A percentile compares a stretch with the other conserved stretches of the same genome.
phyloP scores from a whole-genome alignment of 2,888 invertebrate species.

The Hartigia nigra region DNA sequence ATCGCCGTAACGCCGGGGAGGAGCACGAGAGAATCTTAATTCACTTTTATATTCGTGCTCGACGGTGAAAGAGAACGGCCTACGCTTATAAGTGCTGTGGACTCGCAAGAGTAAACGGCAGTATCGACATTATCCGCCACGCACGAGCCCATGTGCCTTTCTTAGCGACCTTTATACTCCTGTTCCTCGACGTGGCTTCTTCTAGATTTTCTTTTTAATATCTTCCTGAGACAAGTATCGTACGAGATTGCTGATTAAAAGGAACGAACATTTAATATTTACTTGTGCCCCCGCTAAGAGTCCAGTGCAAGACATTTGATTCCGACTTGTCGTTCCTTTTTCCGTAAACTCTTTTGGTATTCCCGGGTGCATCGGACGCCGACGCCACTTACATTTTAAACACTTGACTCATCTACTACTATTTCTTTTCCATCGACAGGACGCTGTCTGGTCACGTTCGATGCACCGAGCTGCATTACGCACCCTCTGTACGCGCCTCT shows the following conservation, averaged over 20 bases:
- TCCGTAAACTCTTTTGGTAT: constrained; percentile 43
- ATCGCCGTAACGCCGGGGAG: constrained; percentile 2
- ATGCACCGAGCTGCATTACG: constrained; percentile 49
- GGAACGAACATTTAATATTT: neutral
- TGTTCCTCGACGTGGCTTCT: too few relatives aligned
- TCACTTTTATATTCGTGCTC: constrained; percentile 34
- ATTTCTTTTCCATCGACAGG: constrained; percentile 48
- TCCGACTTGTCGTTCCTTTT: neutral
- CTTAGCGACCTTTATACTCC: neutral
- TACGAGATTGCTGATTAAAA: neutral
- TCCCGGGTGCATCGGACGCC: constrained; percentile 36
- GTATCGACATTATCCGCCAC: neutral
- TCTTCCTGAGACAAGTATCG: neutral
- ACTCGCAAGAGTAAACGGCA: neutral
- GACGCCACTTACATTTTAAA: constrained; percentile 52
- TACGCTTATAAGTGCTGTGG: constrained; percentile 19
- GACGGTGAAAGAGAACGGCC: constrained; percentile 33
- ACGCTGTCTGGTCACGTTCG: constrained; percentile 57
- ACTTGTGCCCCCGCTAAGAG: neutral
- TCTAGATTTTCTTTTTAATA: neutral
- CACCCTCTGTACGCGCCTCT: constrained; percentile 51
- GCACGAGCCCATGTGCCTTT: neutral
- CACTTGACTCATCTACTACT: constrained; percentile 50
- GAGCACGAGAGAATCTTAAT: constrained; percentile 33
- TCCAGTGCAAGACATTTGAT: neutral